These are phyloP conservation scores for Lordiphosa collinella DNA, from an alignment of 1,140 invertebrate species.

Conservation along the genomic window DNA sequence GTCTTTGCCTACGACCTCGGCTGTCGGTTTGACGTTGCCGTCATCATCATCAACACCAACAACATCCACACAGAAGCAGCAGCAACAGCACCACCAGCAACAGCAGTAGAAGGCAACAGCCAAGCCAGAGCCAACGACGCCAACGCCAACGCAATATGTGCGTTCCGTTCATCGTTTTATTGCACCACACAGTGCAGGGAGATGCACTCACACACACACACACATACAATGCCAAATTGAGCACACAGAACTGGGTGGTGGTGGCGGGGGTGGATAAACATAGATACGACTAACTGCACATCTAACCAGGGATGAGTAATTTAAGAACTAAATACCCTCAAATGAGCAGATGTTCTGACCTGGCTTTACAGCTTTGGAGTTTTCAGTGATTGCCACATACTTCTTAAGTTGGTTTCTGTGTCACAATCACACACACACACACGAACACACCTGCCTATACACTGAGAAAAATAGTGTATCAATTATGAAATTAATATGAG, in stretches of 20 bases:
- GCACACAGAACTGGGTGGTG: constrained; percentile 14
- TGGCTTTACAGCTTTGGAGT: constrained; percentile 46
- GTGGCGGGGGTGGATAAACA: constrained; percentile 12
- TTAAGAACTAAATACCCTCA: constrained; percentile 25
- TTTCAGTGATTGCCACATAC: constrained; percentile 73
- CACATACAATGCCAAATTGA: constrained; percentile 23
- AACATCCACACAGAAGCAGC: constrained; percentile 25
- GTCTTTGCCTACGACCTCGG: constrained; percentile 56
- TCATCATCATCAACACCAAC: constrained; percentile 1
- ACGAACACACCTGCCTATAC: background rate
- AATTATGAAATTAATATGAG: too few species aligned
- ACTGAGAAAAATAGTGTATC: too few species aligned
- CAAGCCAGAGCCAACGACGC: constrained; percentile 29
- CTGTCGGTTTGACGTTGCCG: constrained; percentile 24
- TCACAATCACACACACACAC: constrained; percentile 51
- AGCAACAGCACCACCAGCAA: constrained; percentile 25
- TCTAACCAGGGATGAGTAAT: too few species aligned
- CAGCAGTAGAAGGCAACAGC: constrained; percentile 20
- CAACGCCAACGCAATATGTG: constrained; percentile 72
- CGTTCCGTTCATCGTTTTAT: constrained; percentile 60
- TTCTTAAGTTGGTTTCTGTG: constrained; percentile 76
- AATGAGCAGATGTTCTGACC: constrained; percentile 50
- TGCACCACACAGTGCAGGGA: constrained; percentile 60
- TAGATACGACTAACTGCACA: too few species aligned
- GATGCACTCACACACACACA: constrained; percentile 48